Conservation (phyloP, 2,888 invertebrate genomes). For the Pogonocherus hispidulus region DNA sequence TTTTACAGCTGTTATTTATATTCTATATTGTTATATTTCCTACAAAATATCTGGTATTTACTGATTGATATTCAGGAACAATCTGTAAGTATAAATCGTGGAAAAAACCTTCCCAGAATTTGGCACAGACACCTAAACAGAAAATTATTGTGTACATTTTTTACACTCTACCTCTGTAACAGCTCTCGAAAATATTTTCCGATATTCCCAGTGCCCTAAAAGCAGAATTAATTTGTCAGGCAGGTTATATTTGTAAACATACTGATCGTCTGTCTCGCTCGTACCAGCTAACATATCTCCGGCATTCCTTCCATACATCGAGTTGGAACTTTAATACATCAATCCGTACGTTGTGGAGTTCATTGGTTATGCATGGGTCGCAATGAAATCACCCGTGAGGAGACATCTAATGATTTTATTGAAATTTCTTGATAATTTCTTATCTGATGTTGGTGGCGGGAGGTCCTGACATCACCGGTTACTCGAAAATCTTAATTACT, state of each 20-base stretch:
- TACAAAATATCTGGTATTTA: no score
- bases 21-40: no score
- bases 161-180: neutral
- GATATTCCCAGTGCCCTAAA: neutral
- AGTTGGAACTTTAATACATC: constrained; percentile 10
- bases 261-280: neutral
- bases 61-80: no score
- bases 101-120: no score
- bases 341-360: neutral
- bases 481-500: constrained; percentile 1
- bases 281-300: constrained; percentile 2
- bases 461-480: constrained; percentile 5
- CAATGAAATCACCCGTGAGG: constrained; percentile 19
- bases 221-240: neutral
- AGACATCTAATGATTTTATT: constrained; percentile 16
- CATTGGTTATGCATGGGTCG: constrained; percentile 10
- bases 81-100: no score
- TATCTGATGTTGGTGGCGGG: constrained; percentile 6
- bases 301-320: constrained; percentile 3
- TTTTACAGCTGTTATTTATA: no score
- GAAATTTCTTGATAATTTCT: constrained; percentile 16
- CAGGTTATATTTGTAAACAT: constrained; percentile 16
- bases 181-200: neutral
- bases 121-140: no score
- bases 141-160: neutral